Evolutionary conservation across 2,113 vertebrate species (phyloP).

Genomic region (Rattus rattus): DNA sequence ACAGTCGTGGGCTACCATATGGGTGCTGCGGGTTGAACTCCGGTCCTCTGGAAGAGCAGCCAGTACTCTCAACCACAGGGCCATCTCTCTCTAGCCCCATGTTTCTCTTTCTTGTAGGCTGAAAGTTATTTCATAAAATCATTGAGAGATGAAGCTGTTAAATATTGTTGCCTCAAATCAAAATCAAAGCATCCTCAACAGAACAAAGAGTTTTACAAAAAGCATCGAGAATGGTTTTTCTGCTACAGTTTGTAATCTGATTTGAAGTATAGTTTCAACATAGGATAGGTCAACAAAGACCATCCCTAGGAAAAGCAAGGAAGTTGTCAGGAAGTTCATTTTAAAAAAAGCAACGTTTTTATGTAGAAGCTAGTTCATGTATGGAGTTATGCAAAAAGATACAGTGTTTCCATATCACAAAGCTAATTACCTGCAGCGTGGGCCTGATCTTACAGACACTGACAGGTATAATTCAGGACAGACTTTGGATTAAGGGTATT

Average conservation of each 20-base stretch:
- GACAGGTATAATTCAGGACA: not conserved
- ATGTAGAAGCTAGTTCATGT: not conserved
- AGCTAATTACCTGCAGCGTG: not conserved
- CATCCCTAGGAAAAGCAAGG: not conserved
- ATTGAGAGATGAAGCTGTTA: conserved; percentile 31
- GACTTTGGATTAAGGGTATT: not conserved
- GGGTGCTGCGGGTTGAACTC: too few relatives aligned
- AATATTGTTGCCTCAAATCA: not conserved
- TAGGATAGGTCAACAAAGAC: not conserved
- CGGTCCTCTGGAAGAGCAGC: too few relatives aligned
- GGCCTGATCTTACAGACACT: not conserved
- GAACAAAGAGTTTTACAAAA: conserved; percentile 41
- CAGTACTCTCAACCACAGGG: too few relatives aligned
- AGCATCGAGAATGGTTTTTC: conserved; percentile 19
- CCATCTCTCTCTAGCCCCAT: too few relatives aligned
- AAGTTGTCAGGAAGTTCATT: not conserved
- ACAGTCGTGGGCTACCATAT: too few relatives aligned
- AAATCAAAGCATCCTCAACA: not conserved
- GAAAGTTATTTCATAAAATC: conserved; percentile 58
- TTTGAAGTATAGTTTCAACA: conserved; percentile 27
- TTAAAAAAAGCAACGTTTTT: conserved; percentile 37
- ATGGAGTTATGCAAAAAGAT: not conserved
- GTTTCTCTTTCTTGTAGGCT: conserved; percentile 28
- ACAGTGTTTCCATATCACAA: not conserved
- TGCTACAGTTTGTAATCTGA: conserved; percentile 5